Evolutionary conservation across 2,797 vertebrate genomes (phyloP), one percentile per base, ranked within the genome.

Genomic region (Syngnathus rostellatus): DNA sequence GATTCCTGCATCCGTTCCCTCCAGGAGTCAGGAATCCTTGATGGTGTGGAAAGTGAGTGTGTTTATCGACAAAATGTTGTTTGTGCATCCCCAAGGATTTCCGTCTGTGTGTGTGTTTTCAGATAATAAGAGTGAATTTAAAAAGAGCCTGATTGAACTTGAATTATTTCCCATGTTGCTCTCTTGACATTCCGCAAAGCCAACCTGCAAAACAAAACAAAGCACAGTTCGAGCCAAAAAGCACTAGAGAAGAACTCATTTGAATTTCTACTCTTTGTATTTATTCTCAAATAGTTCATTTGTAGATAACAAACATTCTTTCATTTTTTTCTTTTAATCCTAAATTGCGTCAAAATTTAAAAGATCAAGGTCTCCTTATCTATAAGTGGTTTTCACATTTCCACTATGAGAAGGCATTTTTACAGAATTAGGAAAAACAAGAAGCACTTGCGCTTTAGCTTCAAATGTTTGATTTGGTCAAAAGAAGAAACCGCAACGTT

Each of bases 1-100:
- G 97, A 99, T 85, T 99, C 97, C 57, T 98, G 97, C 80, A 98
- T 99, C 83, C 92, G 97, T 63, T 98, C 97, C 0, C 90, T 99
- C 50, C 97, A 99, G 85, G 96, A 98, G 80, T 99, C 97, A 25
- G 96, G 97, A 71, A 98, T 99, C 77, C 94, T 98, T 0, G 94
- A 98, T 81, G 85, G 94, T 38, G 88, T 88, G 81, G 94, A 98
- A 92, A 92, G 97, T 98, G 90, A 94, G 95, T 89, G 59, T 45
- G 9, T 25, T 51, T 41, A n/a, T 55, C n/a, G 21, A 40, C 12
- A 25, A 57, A 21, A 8, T 0, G 63, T 19, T 62, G 37, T 70
- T 6, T 65, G 12, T 62, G 10, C 59, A 60, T 46, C 9, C 21
- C 6, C 9, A 41, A 31, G 31, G 31, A 31, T 41, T 2, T 45